phyloP scores from a whole-genome alignment of 2,113 vertebrate genomes.

The Tinamus guttatus region DNA sequence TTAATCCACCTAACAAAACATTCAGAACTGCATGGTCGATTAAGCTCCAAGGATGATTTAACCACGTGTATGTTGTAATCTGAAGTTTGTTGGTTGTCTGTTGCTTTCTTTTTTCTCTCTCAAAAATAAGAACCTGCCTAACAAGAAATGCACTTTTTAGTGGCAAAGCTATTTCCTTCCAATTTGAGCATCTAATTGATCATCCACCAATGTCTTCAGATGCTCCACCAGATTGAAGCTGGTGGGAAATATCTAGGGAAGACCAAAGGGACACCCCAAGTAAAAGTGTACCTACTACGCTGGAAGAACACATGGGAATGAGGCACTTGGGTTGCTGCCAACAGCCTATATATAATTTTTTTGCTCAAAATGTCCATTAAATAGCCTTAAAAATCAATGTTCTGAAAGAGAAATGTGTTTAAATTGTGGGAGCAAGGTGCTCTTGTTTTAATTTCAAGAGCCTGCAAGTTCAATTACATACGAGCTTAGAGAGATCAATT shows the following conservation, averaged over 20 bases:
- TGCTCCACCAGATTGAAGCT: not conserved
- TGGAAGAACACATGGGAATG: not conserved
- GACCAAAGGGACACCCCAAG: not conserved
- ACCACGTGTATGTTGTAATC: not conserved
- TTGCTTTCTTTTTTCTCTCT: not conserved
- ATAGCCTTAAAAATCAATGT: not conserved
- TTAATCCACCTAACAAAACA: not conserved
- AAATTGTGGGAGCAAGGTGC: not conserved
- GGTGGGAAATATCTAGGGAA: not conserved
- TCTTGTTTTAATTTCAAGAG: not conserved
- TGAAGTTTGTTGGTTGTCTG: not conserved
- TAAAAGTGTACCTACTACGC: not conserved
- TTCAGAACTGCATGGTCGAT: not conserved
- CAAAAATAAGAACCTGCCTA: not conserved
- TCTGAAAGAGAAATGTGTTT: not conserved
- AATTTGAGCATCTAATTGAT: not conserved
- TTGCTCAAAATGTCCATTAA: not conserved
- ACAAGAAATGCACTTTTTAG: not conserved
- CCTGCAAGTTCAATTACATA: not conserved
- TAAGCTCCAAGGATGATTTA: not conserved
- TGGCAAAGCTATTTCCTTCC: not conserved
- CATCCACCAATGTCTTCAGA: not conserved
- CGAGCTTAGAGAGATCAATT: not conserved
- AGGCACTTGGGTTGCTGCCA: not conserved
- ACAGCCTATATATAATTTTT: not conserved